phyloP scores from a whole-genome alignment of 2,888 invertebrate species.

The Drosophila formosana region DNA sequence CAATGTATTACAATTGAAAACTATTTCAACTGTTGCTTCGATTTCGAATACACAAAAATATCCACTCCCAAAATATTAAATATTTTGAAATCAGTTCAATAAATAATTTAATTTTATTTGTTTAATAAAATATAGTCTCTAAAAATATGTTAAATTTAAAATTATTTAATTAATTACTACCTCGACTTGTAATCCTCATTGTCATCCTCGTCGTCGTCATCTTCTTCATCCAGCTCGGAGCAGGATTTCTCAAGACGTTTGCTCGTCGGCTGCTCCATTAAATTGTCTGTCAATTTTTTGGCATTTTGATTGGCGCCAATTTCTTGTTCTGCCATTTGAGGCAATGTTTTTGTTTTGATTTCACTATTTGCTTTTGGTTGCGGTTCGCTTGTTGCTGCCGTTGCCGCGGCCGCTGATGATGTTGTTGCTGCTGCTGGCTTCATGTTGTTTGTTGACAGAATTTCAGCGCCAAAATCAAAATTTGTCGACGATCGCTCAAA shows the following conservation, averaged over 20 bases:
- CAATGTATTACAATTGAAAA: too few species aligned
- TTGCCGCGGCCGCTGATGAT: slow-evolving; percentile 33
- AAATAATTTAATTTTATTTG: slow-evolving; percentile 11
- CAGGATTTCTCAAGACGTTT: slow-evolving; percentile 27
- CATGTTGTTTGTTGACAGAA: slow-evolving; percentile 66
- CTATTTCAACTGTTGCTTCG: too few species aligned
- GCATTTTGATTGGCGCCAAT: slow-evolving; percentile 68
- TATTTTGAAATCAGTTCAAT: not conserved
- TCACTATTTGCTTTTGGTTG: slow-evolving; percentile 67
- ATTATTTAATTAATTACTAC: slow-evolving; percentile 21
- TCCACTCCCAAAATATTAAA: too few species aligned
- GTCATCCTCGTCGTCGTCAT: slow-evolving; percentile 56
- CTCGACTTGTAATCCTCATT: slow-evolving; percentile 46
- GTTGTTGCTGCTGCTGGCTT: slow-evolving; percentile 49
- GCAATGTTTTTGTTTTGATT: slow-evolving; percentile 79
- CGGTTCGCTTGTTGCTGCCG: slow-evolving; percentile 67
- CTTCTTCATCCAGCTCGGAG: slow-evolving; percentile 61
- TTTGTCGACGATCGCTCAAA: slow-evolving; percentile 51
- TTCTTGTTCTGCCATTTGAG: slow-evolving; percentile 67
- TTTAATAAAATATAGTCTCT: not conserved
- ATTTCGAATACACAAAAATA: too few species aligned
- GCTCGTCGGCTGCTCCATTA: slow-evolving; percentile 10
- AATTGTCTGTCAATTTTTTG: slow-evolving; percentile 19
- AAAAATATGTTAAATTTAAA: not conserved
- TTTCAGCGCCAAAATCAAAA: slow-evolving; percentile 83